A percentile compares a stretch with the other conserved stretches of the same genome.
Conservation (phyloP, 2,888 invertebrate species). For the Lathronympha strigana region DNA sequence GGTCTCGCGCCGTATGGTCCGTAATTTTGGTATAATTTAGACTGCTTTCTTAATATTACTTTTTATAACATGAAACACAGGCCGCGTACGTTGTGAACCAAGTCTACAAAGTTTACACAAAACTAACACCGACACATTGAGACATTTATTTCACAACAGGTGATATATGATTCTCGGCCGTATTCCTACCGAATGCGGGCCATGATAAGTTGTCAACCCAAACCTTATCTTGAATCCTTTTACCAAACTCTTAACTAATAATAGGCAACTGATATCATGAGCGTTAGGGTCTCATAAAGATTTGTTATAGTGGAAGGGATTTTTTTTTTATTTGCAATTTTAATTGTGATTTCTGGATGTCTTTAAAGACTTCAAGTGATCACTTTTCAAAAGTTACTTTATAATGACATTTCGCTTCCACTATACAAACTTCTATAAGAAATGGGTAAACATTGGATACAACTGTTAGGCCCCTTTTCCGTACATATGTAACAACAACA, state of each 20-base stretch:
- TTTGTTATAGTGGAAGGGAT: background rate
- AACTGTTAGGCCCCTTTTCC: slow-evolving; percentile 32
- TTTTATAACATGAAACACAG: slow-evolving; percentile 4
- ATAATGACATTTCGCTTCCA: background rate
- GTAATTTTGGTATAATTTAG: too few species aligned
- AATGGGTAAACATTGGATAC: slow-evolving; percentile 5
- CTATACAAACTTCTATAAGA: background rate
- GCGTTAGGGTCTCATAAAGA: background rate
- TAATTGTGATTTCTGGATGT: background rate
- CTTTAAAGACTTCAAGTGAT: too few species aligned
- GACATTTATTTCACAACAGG: slow-evolving; percentile 44
- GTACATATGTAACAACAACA: slow-evolving; percentile 37
- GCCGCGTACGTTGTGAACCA: slow-evolving; percentile 52
- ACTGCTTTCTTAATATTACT: background rate
- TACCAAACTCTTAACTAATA: slow-evolving; percentile 1
- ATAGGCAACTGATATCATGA: slow-evolving; percentile 7
- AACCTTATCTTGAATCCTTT: slow-evolving; percentile 1
- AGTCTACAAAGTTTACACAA: slow-evolving; percentile 53
- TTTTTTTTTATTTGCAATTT: background rate
- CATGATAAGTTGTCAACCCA: slow-evolving; percentile 7
- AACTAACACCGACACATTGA: slow-evolving; percentile 58
- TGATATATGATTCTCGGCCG: slow-evolving; percentile 15
- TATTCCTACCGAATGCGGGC: slow-evolving; percentile 11
- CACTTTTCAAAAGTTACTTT: too few species aligned
- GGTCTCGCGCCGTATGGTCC: too few species aligned